phyloP scores from a whole-genome alignment of 1,140 invertebrate species.

The Littorina saxatilis region DNA sequence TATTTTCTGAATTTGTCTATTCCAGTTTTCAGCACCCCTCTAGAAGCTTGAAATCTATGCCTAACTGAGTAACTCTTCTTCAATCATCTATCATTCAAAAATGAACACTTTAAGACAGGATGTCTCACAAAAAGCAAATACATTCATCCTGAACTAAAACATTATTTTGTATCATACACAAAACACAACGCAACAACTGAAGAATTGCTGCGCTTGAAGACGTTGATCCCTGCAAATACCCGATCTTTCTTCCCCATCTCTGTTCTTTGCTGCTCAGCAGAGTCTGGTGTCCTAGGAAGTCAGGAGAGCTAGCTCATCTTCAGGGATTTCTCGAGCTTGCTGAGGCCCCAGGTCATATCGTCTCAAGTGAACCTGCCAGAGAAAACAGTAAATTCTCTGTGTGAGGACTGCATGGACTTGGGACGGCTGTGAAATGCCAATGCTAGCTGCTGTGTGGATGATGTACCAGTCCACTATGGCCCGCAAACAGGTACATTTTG shows the following conservation, averaged over 20 bases:
- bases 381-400: constrained; percentile 1
- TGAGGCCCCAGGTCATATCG: constrained; percentile 58
- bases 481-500: neutral
- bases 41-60: too few relatives aligned
- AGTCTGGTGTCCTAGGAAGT: neutral
- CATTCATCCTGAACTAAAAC: too few relatives aligned
- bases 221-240: neutral
- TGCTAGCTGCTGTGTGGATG: neutral
- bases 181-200: too few relatives aligned
- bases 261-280: neutral
- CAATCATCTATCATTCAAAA: too few relatives aligned
- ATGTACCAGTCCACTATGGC: too few relatives aligned
- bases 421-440: neutral
- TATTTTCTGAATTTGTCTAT: too few relatives aligned
- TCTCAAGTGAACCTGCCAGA: constrained; percentile 63
- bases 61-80: too few relatives aligned
- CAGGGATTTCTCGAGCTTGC: constrained; percentile 56
- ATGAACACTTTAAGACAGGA: too few relatives aligned
- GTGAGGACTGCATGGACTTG: too few relatives aligned
- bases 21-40: too few relatives aligned
- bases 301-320: constrained; percentile 39
- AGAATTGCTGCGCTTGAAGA: neutral
- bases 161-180: too few relatives aligned
- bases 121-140: too few relatives aligned
- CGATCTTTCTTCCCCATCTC: neutral